These are phyloP conservation scores for Periophthalmus magnuspinnatus DNA, from an alignment of 2,797 vertebrate species.

Conservation along the genomic window DNA sequence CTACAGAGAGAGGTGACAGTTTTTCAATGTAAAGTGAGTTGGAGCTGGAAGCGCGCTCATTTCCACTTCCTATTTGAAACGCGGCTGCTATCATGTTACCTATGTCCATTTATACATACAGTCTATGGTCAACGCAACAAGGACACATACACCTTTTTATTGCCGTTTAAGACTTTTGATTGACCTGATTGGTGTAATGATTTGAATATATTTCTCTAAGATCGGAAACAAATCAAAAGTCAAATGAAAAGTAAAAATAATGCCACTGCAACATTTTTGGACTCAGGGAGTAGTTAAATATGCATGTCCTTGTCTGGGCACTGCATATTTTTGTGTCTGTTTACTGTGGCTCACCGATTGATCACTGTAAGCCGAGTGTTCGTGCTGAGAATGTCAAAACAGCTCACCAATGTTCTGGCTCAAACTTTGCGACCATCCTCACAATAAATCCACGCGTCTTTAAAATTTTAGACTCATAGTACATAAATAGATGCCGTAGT, in stretches of 20 bases:
- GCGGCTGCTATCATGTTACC: no score
- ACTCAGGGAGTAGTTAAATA: constrained; percentile 4
- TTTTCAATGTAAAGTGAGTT: no score
- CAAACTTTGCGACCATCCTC: neutral
- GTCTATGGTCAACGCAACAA: neutral
- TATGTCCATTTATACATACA: neutral
- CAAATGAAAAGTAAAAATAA: constrained; percentile 4
- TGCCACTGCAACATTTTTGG: neutral
- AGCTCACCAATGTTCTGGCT: constrained; percentile 1
- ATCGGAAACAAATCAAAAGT: neutral
- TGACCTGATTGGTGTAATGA: neutral
- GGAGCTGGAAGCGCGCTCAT: no score
- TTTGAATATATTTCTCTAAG: neutral
- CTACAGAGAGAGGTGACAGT: no score
- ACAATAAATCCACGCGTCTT: neutral
- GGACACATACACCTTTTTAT: neutral
- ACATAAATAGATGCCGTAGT: neutral
- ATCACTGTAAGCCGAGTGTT: constrained; percentile 2
- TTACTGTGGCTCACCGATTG: constrained; percentile 9
- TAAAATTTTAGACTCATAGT: neutral
- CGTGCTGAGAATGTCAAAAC: neutral
- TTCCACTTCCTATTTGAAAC: no score
- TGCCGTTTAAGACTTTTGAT: neutral
- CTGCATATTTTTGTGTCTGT: constrained; percentile 23
- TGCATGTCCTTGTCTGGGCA: constrained; percentile 11